These are phyloP conservation scores for Typhlichthys subterraneus DNA, from an alignment of 2,797 vertebrate species.

Conservation along the genomic window DNA sequence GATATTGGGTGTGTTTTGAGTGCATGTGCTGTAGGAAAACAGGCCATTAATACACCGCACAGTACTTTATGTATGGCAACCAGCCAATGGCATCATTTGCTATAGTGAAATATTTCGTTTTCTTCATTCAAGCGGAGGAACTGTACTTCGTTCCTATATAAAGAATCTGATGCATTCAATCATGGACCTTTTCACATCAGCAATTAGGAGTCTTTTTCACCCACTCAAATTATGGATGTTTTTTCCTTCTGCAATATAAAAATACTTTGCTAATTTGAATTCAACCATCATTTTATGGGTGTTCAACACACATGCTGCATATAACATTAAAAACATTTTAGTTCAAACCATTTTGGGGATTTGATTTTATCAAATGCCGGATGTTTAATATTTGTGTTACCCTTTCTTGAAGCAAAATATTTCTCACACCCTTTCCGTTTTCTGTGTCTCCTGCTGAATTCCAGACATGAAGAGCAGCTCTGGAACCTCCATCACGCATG, in stretches of 20 bases:
- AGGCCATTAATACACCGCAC: slow-evolving; percentile 13
- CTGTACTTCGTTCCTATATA: slow-evolving; percentile 64
- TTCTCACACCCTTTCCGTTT: slow-evolving; percentile 23
- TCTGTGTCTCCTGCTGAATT: slow-evolving; percentile 14
- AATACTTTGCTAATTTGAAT: slow-evolving; percentile 53
- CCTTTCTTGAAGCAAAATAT: slow-evolving; percentile 6
- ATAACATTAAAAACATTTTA: slow-evolving; percentile 46
- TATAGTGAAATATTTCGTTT: slow-evolving; percentile 49
- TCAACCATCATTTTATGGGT: slow-evolving; percentile 49
- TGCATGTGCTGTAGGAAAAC: slow-evolving; percentile 39
- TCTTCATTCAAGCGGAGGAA: slow-evolving; percentile 54
- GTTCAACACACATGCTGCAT: slow-evolving; percentile 30
- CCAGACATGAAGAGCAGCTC: slow-evolving; percentile 17
- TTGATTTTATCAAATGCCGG: slow-evolving; percentile 34
- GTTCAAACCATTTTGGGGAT: slow-evolving; percentile 36
- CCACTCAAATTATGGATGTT: slow-evolving; percentile 60
- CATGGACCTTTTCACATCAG: slow-evolving; percentile 63
- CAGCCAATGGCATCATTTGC: slow-evolving; percentile 50
- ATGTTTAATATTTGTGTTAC: slow-evolving; percentile 20
- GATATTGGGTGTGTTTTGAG: slow-evolving; percentile 30
- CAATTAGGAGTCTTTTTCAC: slow-evolving; percentile 69
- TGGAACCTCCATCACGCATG: slow-evolving; percentile 35
- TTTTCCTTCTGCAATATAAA: slow-evolving; percentile 33
- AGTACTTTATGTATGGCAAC: slow-evolving; percentile 34
- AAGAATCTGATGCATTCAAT: slow-evolving; percentile 69